These are phyloP conservation scores for Volucella zonaria DNA, from an alignment of 2,888 invertebrate genomes.

Conservation along the genomic window DNA sequence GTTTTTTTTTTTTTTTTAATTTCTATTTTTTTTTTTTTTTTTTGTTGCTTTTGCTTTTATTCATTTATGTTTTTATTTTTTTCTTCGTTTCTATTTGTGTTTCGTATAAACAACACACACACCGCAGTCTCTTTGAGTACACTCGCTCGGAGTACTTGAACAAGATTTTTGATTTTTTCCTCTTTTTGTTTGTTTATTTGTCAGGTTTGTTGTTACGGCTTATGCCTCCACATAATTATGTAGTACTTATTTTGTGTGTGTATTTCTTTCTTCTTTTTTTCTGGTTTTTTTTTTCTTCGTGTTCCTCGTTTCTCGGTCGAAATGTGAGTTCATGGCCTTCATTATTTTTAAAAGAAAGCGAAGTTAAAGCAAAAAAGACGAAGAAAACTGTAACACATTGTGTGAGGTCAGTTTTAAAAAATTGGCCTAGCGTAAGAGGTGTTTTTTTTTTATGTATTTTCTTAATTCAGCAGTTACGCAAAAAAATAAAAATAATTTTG, in stretches of 20 bases:
- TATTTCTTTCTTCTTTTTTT: constrained; percentile 16
- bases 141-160: constrained; percentile 53
- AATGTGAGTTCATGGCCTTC: constrained; percentile 68
- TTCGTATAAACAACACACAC: constrained; percentile 40
- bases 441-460: not conserved
- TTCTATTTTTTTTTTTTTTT: too few relatives aligned
- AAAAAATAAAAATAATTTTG: too few relatives aligned
- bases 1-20: not conserved
- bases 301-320: constrained; percentile 59
- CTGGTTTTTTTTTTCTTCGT: constrained; percentile 45
- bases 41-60: not conserved
- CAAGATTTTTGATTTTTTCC: constrained; percentile 30
- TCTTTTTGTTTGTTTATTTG: constrained; percentile 57
- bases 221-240: constrained; percentile 3
- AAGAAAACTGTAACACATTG: constrained; percentile 63
- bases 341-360: constrained; percentile 69
- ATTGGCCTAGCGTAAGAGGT: constrained; percentile 49
- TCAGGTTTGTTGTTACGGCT: constrained; percentile 59
- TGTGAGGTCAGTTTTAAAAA: constrained; percentile 62
- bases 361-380: constrained; percentile 46
- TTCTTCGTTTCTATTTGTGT: constrained; percentile 33
- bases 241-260: constrained; percentile 10
- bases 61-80: constrained; percentile 19
- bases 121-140: constrained; percentile 33
- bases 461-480: too few relatives aligned